Percentiles rank a stretch among this genome's conserved stretches.
phyloP scores from a whole-genome alignment of 2,113 vertebrate genomes.

The Petroica traversi region DNA sequence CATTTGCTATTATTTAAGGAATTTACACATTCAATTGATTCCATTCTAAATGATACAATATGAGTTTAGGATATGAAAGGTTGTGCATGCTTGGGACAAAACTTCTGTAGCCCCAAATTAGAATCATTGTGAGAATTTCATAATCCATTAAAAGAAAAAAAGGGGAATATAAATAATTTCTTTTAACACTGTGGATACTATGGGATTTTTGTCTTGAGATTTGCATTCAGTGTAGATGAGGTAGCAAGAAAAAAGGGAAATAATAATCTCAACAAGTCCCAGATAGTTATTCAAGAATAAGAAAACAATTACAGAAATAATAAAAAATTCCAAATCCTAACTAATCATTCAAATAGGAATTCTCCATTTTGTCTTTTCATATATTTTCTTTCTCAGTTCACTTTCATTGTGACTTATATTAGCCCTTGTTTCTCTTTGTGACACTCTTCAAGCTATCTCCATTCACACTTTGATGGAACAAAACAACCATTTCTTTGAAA shows the following conservation, averaged over 20 bases:
- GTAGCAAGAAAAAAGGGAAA: neutral
- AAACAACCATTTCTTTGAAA: conserved; percentile 8
- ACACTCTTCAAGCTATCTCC: neutral
- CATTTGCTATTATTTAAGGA: conserved; percentile 80
- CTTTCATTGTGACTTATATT: neutral
- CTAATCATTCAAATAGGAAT: neutral
- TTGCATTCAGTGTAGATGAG: neutral
- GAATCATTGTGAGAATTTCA: conserved; percentile 14
- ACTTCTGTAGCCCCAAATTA: conserved; percentile 12
- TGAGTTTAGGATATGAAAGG: conserved; percentile 53
- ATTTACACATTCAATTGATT: conserved; percentile 77
- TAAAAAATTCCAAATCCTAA: neutral
- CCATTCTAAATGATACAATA: conserved; percentile 57
- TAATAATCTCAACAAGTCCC: neutral
- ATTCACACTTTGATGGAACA: neutral
- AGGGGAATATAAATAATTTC: neutral
- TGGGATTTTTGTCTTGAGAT: neutral
- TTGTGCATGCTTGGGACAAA: conserved; percentile 18
- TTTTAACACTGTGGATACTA: neutral
- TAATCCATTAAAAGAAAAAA: neutral
- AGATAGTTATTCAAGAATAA: neutral
- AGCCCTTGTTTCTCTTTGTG: neutral
- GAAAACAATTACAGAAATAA: neutral
- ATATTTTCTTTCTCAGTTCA: neutral
- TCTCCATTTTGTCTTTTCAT: neutral